A percentile compares a stretch with the other conserved stretches of the same genome.
phyloP scores from a whole-genome alignment of 2,888 invertebrate species.

The Macrophya alboannulata region DNA sequence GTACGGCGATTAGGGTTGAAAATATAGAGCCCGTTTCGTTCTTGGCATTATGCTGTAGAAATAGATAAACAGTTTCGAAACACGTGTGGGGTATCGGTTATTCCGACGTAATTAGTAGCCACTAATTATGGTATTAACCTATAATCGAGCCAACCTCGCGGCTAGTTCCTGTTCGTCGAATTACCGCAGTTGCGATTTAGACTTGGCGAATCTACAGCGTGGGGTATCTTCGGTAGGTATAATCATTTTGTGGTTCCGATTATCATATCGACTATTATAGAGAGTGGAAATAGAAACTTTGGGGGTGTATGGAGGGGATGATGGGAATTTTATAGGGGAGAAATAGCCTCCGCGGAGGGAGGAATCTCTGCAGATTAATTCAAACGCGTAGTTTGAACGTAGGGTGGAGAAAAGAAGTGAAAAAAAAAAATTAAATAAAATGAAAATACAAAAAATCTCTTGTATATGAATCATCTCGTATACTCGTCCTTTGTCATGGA shows the following conservation, averaged over 20 bases:
- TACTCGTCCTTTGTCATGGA: background rate
- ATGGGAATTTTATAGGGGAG: background rate
- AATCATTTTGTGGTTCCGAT: background rate
- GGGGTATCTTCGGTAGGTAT: background rate
- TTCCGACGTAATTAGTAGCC: slow-evolving; percentile 21
- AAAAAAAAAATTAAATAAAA: background rate
- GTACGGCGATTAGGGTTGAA: background rate
- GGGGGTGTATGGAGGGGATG: background rate
- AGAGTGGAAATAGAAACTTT: background rate
- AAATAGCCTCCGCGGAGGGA: background rate
- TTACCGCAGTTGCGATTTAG: slow-evolving; percentile 31
- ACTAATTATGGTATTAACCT: slow-evolving; percentile 41
- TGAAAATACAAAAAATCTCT: background rate
- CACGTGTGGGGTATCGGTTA: slow-evolving; percentile 14
- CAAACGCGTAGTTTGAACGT: background rate
- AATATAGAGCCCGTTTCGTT: background rate
- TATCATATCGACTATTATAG: slow-evolving; percentile 6
- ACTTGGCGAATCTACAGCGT: background rate
- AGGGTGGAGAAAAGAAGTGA: background rate
- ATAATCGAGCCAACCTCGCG: slow-evolving; percentile 1
- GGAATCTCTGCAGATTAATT: background rate
- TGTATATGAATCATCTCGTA: slow-evolving; percentile 13
- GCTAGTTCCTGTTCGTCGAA: slow-evolving; percentile 31
- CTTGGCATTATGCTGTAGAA: background rate
- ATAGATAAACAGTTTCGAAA: background rate